A percentile compares a stretch with the other conserved stretches of the same genome.
Conservation (phyloP, 1,140 invertebrate genomes). For the Lepidurus couesii region DNA sequence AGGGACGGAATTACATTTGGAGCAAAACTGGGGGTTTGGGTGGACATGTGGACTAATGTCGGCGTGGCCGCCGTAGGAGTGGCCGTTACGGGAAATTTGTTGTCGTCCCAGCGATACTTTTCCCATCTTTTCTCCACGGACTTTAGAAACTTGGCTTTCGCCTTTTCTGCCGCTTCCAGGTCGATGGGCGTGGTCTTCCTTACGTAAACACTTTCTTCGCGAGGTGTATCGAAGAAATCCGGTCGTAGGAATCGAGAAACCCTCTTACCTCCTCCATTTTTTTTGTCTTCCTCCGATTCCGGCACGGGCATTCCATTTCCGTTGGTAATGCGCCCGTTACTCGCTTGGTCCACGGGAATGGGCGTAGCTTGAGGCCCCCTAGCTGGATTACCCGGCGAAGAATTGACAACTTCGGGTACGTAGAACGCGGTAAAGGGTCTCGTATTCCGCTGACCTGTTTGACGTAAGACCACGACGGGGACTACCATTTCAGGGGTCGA, state of each 20-base stretch:
- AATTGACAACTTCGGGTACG: constrained; percentile 1
- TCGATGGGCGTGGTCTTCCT: constrained; percentile 47
- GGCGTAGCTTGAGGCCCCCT: background rate
- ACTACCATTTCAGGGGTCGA: background rate
- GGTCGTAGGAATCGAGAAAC: constrained; percentile 51
- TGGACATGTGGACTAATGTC: constrained; percentile 16
- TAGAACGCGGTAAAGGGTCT: constrained; percentile 7
- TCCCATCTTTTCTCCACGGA: constrained; percentile 49
- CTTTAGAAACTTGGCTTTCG: constrained; percentile 45
- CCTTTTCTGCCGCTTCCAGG: constrained; percentile 52
- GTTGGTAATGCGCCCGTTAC: constrained; percentile 1
- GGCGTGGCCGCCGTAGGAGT: constrained; percentile 26
- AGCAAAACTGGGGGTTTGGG: background rate
- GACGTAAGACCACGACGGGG: background rate
- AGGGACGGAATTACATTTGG: constrained; percentile 31
- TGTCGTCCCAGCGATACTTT: constrained; percentile 42
- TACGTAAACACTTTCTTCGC: constrained; percentile 60
- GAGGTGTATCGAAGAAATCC: constrained; percentile 67
- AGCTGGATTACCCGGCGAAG: background rate
- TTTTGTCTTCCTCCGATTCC: background rate
- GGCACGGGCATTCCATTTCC: background rate
- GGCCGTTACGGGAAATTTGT: background rate
- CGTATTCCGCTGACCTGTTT: background rate
- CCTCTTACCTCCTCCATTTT: constrained; percentile 25
- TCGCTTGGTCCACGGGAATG: background rate